Conservation (phyloP, 2,113 vertebrate genomes). For the Salvelinus sp. region DNA sequence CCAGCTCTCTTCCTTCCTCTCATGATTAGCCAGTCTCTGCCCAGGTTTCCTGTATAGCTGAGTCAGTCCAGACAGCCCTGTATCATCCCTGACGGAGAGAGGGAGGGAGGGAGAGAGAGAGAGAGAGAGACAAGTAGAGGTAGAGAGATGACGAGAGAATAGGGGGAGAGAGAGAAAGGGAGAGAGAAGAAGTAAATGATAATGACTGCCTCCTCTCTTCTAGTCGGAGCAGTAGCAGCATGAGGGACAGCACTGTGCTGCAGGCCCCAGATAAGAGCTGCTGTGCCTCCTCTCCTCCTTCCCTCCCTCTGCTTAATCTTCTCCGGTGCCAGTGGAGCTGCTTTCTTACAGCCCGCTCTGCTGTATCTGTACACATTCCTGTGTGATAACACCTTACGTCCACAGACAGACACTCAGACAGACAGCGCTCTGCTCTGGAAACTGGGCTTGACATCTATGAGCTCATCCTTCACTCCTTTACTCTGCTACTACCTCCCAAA, state of each 20-base stretch:
- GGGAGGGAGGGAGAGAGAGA: background rate
- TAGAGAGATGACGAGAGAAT: background rate
- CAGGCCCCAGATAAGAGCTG: constrained; percentile 42
- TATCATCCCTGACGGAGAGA: background rate
- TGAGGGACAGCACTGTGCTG: constrained; percentile 26
- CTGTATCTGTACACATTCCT: constrained; percentile 16
- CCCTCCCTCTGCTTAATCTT: constrained; percentile 9
- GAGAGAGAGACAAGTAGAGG: background rate
- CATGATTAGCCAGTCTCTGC: background rate
- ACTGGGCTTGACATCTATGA: background rate
- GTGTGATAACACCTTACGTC: background rate
- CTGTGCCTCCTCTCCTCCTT: background rate
- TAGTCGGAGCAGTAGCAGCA: constrained; percentile 2
- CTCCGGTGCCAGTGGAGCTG: constrained; percentile 22
- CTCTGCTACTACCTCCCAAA: too few species aligned
- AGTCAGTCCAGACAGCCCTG: background rate
- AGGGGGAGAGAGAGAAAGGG: too few species aligned
- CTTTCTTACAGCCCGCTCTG: constrained; percentile 6
- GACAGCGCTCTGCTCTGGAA: too few species aligned
- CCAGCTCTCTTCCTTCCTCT: background rate
- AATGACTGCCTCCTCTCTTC: constrained; percentile 22
- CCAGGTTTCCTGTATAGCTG: background rate
- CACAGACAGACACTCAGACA: constrained; percentile 11
- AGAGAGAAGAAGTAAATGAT: constrained; percentile 11
- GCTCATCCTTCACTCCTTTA: background rate